Evolutionary conservation across 2,113 vertebrate genomes (phyloP), one percentile per base, ranked within the genome.

Genomic region (Eudyptes chrysolophus): DNA sequence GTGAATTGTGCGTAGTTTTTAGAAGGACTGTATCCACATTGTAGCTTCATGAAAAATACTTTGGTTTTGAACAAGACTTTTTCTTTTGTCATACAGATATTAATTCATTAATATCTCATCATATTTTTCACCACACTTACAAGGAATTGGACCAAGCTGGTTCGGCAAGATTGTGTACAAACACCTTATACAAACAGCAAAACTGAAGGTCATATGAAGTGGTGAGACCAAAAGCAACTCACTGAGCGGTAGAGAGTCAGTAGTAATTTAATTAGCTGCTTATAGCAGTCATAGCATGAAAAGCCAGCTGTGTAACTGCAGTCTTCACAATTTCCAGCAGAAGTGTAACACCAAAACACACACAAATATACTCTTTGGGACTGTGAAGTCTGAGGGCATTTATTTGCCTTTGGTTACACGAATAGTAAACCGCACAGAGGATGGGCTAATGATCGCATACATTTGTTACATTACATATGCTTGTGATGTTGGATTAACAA

Each of bases 201-300:
- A 92, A 94, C 36, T 85, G 84, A 96, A 95, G 84, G 71, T 94
- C 85, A 52, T 72, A 27, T 11, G 29, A 68, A 95, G 66, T 42
- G 48, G 48, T 64, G 44, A 19, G 30, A 66, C 65, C 92, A 90
- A 87, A 77, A 97, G 32, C 64, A 95, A 86, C 72, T 93, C 78
- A 87, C 69, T 60, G 75, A 88, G 72, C 48, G 74, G 52, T 21
- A 69, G 54, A 94, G 46, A 93, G 69, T 94, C 87, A 83, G 77
- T 52, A 87, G 55, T 93, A 96, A 96, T 97, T 96, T 95, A 95
- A 94, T 97, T 97, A 97, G 72, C 84, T 97, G 90, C 75, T 97
- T 90, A 82, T 61, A 90, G 55, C 52, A 96, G 96, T 69, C 75
- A 82, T 87, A 87, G 92, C 93, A 84, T 93, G 70, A 96, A 95